Base-by-base conservation (phyloP, 92 coral and sea anemone genomes). In the Parazoanthus atlanticus region DNA sequence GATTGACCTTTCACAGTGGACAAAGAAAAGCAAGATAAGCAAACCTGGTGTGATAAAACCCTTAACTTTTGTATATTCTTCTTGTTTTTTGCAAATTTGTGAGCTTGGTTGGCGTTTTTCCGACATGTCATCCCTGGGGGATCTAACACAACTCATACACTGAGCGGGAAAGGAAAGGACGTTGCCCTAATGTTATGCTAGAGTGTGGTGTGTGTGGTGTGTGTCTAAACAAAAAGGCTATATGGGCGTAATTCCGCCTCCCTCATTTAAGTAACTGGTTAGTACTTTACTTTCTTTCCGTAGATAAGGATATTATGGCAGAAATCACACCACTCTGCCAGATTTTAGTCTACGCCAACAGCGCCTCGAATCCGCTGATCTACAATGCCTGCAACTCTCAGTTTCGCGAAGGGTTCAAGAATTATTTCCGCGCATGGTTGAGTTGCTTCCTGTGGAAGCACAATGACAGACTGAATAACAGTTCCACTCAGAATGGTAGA, bases 341-440 rank as follows among this genome's bases (percentile, higher is more conserved):
- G 81, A 95, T 95, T 17, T 89, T 96, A 86, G 95, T 97, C 73
- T 97, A 97, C 84, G 91, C 96, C 66, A 96, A 96, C 92, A 96
- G 99, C 74, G 96, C 95, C 19, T 92, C 94, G n/a, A 96, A 96
- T 76, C 99, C 99, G 16, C 94, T 96, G 12, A 95, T 95, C 91
- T 96, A 96, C 94, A 96, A 92, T 26, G 98, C 98, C 33, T 97
- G 96, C 74, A 96, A 96, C 89, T 98, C 94, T 71, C 98, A 96
- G 71, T 96, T 96, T 76, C 88, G 99, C 73, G 94, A 96, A 75
- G 99, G 98, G 28, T 96, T 96, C 80, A 89, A 92, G 47, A 92
- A 86, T 28, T 93, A 95, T 85, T 96, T 95, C 90, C 95, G 92
- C 49, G 96, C 97, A 17, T 96, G 99, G 95, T 92, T 92, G 79